Conservation (phyloP, 1,140 invertebrate species). For the Berghia stephanieae region DNA sequence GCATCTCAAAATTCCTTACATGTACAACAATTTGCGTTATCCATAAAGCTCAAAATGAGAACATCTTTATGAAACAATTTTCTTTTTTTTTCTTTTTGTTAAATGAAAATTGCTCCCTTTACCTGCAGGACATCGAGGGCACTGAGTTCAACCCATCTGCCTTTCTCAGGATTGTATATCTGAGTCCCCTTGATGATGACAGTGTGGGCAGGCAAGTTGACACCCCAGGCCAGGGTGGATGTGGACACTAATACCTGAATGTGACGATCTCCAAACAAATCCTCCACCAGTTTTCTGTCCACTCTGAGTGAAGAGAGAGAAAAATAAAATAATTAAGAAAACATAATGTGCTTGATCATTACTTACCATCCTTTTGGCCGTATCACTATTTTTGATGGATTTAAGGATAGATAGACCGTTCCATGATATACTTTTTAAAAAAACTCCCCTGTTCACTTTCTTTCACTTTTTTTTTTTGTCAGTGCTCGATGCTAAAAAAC, state of each 20-base stretch:
- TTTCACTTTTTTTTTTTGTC: too few relatives aligned
- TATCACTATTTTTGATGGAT: too few relatives aligned
- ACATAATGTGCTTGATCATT: too few relatives aligned
- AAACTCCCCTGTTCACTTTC: too few relatives aligned
- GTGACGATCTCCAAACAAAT: conserved; percentile 97
- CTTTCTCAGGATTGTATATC: conserved; percentile 98
- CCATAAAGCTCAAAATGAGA: neutral
- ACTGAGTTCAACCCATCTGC: conserved; percentile 96
- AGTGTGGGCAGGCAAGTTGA: conserved; percentile 98
- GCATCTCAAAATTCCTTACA: too few relatives aligned
- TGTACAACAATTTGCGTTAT: neutral
- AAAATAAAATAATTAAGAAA: too few relatives aligned
- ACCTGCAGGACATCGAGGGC: conserved; percentile 94
- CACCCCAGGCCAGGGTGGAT: conserved; percentile 99
- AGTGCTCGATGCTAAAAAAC: too few relatives aligned
- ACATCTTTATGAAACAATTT: neutral
- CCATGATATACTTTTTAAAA: too few relatives aligned
- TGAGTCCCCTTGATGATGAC: conserved; percentile 99
- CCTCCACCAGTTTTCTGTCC: conserved; percentile 97
- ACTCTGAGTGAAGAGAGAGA: conserved; percentile 75
- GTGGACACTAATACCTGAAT: conserved; percentile 98
- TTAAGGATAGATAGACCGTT: too few relatives aligned
- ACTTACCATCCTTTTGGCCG: too few relatives aligned
- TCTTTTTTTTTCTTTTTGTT: neutral
- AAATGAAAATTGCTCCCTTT: neutral